Evolutionary conservation across 53 echinoderm and acorn worm species (phyloP), one percentile per base, ranked within the genome.

Genomic region (Apostichopus leukothele): DNA sequence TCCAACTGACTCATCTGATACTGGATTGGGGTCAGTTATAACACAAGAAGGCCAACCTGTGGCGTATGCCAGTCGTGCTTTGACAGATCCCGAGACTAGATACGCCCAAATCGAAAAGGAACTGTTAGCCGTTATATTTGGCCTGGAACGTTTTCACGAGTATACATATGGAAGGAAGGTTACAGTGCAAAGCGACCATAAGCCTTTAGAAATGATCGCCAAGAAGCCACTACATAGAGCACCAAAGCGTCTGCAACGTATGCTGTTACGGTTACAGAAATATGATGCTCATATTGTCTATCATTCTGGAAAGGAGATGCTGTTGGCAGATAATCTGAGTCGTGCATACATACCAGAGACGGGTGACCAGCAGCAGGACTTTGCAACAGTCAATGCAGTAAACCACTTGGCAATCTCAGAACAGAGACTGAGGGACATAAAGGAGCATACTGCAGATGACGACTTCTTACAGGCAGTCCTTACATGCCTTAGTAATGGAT

Each of bases 181-280:
- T 4, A 54, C 16, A 14, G 74, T 83, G 16, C 90, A 89, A 52
- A 66, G 14, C 26, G 83, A 89, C 66, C 88, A 94, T 76, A 94
- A 92, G 52, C 90, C 89, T 5, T 67, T 92, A 57, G 89, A 94
- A 83, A 66, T 79, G 23, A 94, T 94, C 5, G 90, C 90, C 5
- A 92, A 90, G 86, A 94, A 94, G 74, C 89, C 90, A 0, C 89
- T 94, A n/a, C 63, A 86, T 23, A 23, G 23, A 23, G 23, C 23
- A 23, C 23, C 23, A 23, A 23, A 23, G 23, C 23, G 23, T 23
- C 75, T 22, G 22, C 75, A 75, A 75, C 21, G 75, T 9, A 60
- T 60, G 60, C 60, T 60, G 60, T 12, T 60, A 86, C 79, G 89
- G 26, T 78, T 92, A 60, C 83, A 78, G 5, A 71, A 88, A 59